Base-by-base conservation (phyloP, 2,888 invertebrate genomes). In the Eilema griseolum region DNA sequence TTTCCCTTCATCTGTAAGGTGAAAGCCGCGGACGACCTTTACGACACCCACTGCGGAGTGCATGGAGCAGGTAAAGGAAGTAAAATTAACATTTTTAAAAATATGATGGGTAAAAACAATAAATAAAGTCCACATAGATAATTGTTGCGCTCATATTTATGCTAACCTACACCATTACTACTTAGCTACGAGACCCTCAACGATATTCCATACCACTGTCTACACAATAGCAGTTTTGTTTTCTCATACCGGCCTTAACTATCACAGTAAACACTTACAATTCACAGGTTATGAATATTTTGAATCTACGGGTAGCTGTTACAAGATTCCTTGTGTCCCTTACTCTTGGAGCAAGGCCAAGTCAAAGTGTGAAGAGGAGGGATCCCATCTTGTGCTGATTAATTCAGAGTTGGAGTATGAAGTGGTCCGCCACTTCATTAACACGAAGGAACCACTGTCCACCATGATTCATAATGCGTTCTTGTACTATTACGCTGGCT, bases 1-100 rank as follows among this genome's bases (percentile, higher is more conserved):
- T 60, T 86, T 1, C 93, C 93, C 0, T 94, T 91, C 69, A 81
- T 93, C 16, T 94, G 93, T 80, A 93, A 93, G 70, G 90, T 92
- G 59, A 78, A 82, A 0, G 89, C 91, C 0, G 79, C 68, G 0
- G 83, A 89, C 0, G 90, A 86, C 0, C 79, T 76, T 0, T 89
- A 88, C 67, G 85, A 92, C 59, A 12, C 73, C 0, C 78, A 75
- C 3, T 93, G 93, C 67, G 78, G 79, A 2, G 89, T 90, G 0
- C 90, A 80, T 72, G 87, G 82, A 3, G 82, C 26, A 77, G 82
- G 93, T 92, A 68, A 62, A 41, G n/a, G n/a, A n/a, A n/a, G n/a
- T 41, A 16, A 41, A 16, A 41, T 41, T n/a, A n/a, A 8, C 33
- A 33, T 33, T 33, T 33, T n/a, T n/a, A n/a, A n/a, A n/a, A n/a